Evolutionary conservation across 2,797 vertebrate species (phyloP).

Genomic region (Anniella stebbinsi): DNA sequence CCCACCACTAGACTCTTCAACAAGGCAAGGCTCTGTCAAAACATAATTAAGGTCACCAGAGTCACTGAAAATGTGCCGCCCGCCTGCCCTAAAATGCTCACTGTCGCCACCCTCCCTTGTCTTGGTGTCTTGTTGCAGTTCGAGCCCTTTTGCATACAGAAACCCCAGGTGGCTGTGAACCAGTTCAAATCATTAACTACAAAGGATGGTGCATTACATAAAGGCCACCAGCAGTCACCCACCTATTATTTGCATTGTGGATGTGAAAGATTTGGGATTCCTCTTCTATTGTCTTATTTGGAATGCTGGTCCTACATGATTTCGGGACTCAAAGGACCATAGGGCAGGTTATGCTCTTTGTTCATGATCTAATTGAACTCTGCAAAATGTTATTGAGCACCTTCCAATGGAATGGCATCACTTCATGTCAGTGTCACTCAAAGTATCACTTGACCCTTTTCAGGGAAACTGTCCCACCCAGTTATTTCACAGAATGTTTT

Average conservation of each 20-base stretch:
- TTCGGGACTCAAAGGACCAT: conserved; percentile 37
- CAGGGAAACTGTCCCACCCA: conserved; percentile 36
- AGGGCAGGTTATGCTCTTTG: background rate
- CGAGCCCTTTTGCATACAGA: background rate
- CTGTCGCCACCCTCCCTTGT: background rate
- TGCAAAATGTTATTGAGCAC: conserved; percentile 15
- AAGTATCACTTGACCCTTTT: conserved; percentile 11
- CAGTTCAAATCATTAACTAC: conserved; percentile 67
- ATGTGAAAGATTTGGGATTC: conserved; percentile 37
- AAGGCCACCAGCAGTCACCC: conserved; percentile 47
- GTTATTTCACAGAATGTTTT: conserved; percentile 51
- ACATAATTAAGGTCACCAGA: background rate
- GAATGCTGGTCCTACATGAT: conserved; percentile 10
- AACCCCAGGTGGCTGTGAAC: conserved; percentile 54
- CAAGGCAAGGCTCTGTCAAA: background rate
- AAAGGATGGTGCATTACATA: conserved; percentile 57
- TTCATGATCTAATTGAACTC: conserved; percentile 18
- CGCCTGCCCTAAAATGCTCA: background rate
- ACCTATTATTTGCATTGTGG: conserved; percentile 46
- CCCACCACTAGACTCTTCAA: background rate
- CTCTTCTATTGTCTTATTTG: conserved; percentile 51
- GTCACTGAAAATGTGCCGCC: background rate
- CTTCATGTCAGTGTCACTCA: background rate
- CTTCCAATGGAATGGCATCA: conserved; percentile 13
- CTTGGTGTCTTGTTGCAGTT: background rate